Evolutionary conservation across 2,888 invertebrate species (phyloP).

Genomic region (Thymelicus acteon): DNA sequence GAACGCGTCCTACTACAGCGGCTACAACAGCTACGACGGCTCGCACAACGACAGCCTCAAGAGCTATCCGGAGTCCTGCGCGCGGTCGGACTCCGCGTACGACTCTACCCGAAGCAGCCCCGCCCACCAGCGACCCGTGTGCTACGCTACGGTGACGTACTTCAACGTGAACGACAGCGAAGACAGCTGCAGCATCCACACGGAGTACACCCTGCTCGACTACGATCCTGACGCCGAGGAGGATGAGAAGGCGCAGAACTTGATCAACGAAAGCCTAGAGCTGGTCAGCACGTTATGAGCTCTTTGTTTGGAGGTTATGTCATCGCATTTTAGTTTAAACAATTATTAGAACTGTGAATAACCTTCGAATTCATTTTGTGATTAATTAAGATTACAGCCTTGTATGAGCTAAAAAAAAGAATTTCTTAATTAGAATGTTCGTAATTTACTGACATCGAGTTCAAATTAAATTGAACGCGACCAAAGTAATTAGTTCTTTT

Average conservation of each 20-base stretch:
- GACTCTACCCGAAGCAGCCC: conserved; percentile 74
- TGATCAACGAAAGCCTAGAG: conserved; percentile 77
- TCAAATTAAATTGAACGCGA: too few species aligned
- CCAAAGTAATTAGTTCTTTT: too few species aligned
- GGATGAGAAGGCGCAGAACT: conserved; percentile 71
- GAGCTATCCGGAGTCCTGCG: conserved; percentile 61
- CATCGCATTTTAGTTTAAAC: not conserved
- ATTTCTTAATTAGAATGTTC: too few species aligned
- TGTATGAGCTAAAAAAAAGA: too few species aligned
- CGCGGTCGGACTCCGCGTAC: conserved; percentile 74
- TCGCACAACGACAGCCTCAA: conserved; percentile 66
- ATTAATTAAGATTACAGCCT: too few species aligned
- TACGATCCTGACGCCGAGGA: conserved; percentile 63
- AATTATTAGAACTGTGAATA: not conserved
- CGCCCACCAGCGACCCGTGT: conserved; percentile 59
- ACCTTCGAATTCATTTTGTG: too few species aligned
- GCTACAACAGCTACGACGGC: conserved; percentile 70
- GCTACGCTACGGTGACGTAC: conserved; percentile 76
- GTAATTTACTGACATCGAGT: too few species aligned
- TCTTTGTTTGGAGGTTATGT: conserved; percentile 17
- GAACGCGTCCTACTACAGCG: conserved; percentile 63
- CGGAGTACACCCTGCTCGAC: conserved; percentile 76
- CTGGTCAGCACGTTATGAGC: conserved; percentile 75
- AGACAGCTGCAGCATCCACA: conserved; percentile 76
- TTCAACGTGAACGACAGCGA: conserved; percentile 78